Evolutionary conservation across 2,888 invertebrate species (phyloP), one percentile per base, ranked within the genome.

Genomic region (Dicyrtomina minuta): DNA sequence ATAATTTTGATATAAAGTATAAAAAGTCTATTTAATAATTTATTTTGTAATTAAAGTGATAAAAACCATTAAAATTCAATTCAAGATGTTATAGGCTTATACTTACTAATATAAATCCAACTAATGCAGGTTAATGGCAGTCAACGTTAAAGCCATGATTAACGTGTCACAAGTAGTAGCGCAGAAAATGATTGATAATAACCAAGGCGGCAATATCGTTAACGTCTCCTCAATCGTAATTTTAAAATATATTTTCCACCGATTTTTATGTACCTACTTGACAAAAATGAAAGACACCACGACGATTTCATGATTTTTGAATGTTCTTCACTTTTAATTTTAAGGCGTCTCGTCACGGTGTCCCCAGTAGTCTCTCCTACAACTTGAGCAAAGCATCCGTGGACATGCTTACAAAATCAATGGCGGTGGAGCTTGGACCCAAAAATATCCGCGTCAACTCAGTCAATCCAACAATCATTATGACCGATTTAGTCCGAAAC

Each of bases 381-480:
- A 72, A 72, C 49, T 15, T 74, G 17, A 73, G 71, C 39, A 98
- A 98, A 83, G 92, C 90, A 2, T 96, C 94, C 0, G 84, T 97
- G 0, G 96, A 97, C 80, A 88, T 90, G 58, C 83, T 95, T 46
- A 70, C 61, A 8, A 66, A 66, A 56, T 26, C 53, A 0, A 72
- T 72, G 72, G 70, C 72, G 0, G 43, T 70, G 20, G 72, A 72
- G 22, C 20, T 67, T 26, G 75, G 73, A 10, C 73, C 67, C 12
- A 60, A 72, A 15, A 87, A 88, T 44, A 95, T 97, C 77, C 87
- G 97, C 22, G 90, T 92, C 0, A 97, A 97, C 81, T 86, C 88
- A 10, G 90, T 97, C 0, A 95, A 96, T 82, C 97, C 97, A 0
- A 96, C 96, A 0, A 94, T 94, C 0, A 90, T 94, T 15, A 84